Evolutionary conservation across 2,113 vertebrate species (phyloP).

Genomic region (Diphyllodes magnificus): DNA sequence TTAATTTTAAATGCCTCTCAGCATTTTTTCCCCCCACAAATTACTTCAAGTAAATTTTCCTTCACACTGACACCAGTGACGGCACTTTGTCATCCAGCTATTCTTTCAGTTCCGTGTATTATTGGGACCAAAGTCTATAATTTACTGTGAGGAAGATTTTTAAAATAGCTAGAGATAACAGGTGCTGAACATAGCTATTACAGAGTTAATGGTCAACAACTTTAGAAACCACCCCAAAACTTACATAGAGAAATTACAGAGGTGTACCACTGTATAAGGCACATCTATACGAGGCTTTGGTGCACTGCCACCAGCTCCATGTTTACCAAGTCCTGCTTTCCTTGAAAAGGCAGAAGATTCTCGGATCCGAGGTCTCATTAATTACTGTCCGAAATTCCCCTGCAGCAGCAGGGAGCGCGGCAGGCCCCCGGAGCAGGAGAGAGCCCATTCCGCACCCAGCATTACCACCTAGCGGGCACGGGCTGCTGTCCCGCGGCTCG

Average conservation of each 20-base stretch:
- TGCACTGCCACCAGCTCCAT: neutral
- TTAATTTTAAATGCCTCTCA: neutral
- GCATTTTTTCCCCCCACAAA: neutral
- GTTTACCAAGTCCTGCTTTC: neutral
- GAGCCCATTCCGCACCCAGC: neutral
- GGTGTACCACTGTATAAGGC: fast-evolving
- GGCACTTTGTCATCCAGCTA: neutral
- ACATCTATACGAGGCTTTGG: neutral
- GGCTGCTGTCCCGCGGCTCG: neutral
- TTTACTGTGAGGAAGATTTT: neutral
- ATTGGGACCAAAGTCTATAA: neutral
- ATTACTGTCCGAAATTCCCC: no score
- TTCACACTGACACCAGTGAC: neutral
- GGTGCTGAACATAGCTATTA: neutral
- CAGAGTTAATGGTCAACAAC: neutral
- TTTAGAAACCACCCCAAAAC: neutral
- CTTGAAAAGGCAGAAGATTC: neutral
- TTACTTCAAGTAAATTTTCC: neutral
- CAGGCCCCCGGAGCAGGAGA: neutral
- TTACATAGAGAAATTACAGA: neutral
- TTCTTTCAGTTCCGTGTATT: neutral
- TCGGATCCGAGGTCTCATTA: neutral
- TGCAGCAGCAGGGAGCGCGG: neutral
- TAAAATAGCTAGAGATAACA: neutral
- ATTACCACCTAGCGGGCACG: neutral